These are phyloP conservation scores for Gryllus bimaculatus DNA, from an alignment of 1,140 invertebrate genomes.

Conservation along the genomic window DNA sequence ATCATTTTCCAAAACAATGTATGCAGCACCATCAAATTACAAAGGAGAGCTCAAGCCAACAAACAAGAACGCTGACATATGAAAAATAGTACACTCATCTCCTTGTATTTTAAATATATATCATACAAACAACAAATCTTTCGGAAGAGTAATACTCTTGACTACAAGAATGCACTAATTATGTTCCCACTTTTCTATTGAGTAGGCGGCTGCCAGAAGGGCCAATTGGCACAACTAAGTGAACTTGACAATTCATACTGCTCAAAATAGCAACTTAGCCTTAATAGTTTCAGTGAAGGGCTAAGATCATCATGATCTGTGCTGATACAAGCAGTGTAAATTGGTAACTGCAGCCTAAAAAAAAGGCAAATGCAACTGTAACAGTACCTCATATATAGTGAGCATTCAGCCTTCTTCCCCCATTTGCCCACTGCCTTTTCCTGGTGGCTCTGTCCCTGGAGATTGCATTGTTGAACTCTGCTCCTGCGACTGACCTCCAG, in stretches of 20 bases:
- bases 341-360: too few relatives aligned
- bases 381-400: background rate
- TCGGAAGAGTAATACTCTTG: background rate
- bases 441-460: background rate
- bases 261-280: too few relatives aligned
- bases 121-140: constrained; percentile 5
- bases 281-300: too few relatives aligned
- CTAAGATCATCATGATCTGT: too few relatives aligned
- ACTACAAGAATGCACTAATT: background rate
- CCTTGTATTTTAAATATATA: background rate
- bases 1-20: background rate
- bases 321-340: too few relatives aligned
- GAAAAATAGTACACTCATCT: background rate
- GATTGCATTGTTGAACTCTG: background rate
- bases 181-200: background rate
- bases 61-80: background rate
- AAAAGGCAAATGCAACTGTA: too few relatives aligned
- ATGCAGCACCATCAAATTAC: constrained; percentile 4
- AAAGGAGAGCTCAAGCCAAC: background rate
- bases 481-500: background rate
- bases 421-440: background rate
- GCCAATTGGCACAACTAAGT: background rate
- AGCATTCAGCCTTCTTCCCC: constrained; percentile 7
- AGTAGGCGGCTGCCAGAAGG: background rate
- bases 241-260: too few relatives aligned